Evolutionary conservation across 2,888 invertebrate species (phyloP), one percentile per base, ranked within the genome.

Genomic region (Ochropleura leucogaster): DNA sequence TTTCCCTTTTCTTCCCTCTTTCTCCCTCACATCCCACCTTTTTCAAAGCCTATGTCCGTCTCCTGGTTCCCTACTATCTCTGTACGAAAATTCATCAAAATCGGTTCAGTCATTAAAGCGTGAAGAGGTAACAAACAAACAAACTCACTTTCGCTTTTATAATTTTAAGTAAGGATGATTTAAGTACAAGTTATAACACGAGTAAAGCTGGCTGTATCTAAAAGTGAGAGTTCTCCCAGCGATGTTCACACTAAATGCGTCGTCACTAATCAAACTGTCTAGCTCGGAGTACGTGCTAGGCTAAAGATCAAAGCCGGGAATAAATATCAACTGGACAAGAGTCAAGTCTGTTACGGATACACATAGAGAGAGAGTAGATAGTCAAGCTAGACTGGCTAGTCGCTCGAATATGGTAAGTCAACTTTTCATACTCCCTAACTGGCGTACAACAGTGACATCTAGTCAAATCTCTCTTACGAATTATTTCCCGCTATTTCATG

Each of bases 241-340:
- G 40, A 63, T 59, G 51, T 81, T 71, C 66, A 67, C 60, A 78
- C 57, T 57, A 40, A 53, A 66, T 46, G 46, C 73, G 51, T 63
- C 66, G 60, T 67, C 68, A 78, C 74, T 49, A 62, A 55, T 78
- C 60, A 68, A 66, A 78, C 49, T 72, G 67, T 71, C 71, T 55
- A 60, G 66, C 60, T 44, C 30, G 16, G 4, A 18, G 30, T 68
- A 60, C 79, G 79, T 74, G 74, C 18, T 53, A 12, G 74, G 83
- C 46, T 74, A 83, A 79, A 81, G 79, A 70, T 79, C 69, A 67
- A 16, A n/a, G 30, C 55, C 67, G 60, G 62, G 69, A 40, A 74
- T 71, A 74, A 79, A 70, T 73, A 70, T 70, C 44, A 59, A 64
- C 73, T 44, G 74, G 65, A 60, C 80, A 63, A 72, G 74, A 65